Evolutionary conservation across 2,888 invertebrate species (phyloP), one percentile per base, ranked within the genome.

Genomic region (Liodrosophila aerea): DNA sequence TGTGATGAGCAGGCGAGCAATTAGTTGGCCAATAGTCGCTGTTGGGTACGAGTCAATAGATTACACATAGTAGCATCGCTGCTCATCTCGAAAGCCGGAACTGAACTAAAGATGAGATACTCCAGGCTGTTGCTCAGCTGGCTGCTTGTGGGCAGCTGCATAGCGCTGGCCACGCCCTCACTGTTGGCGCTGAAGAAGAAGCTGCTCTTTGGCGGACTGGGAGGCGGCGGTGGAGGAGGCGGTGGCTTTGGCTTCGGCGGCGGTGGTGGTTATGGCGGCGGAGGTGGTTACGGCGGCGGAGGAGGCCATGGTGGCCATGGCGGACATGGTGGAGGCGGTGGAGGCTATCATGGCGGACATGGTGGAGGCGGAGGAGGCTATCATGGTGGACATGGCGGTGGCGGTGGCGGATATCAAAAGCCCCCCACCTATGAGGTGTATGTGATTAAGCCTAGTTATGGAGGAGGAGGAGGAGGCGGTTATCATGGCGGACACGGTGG

Each of bases 131-230:
- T 67, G 37, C 46, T 65, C 18, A 44, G 45, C 12, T 51, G 63
- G 12, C 29, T 83, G 63, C 53, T 78, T 1, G 41, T 80, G 53
- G 49, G 43, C 67, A 67, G 63, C 33, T 80, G 51, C 31, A 44
- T 83, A 30, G 53, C 50, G 1, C 36, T 73, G 34, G 84, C 43
- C 33, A 53, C 58, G 34, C 81, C 77, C 29, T 64, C 76, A 5
- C 22, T 78, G 65, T 47, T 71, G 7, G 60, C 49, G 9, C 43
- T 78, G 0, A 78, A 78, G 59, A 78, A 78, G 50, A 83, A 78
- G 44, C 59, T 77, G 3, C 67, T 77, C 29, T 60, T 76, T 22
- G 73, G 76, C 7, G 68, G 68, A 9, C 59, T 60, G 1, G 65
- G 70, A 0, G 61, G 54, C 2, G 66, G 64, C 2, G 57, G 54